These are phyloP conservation scores for Drosophila niveifrons DNA, from an alignment of 2,888 invertebrate species.

Conservation along the genomic window DNA sequence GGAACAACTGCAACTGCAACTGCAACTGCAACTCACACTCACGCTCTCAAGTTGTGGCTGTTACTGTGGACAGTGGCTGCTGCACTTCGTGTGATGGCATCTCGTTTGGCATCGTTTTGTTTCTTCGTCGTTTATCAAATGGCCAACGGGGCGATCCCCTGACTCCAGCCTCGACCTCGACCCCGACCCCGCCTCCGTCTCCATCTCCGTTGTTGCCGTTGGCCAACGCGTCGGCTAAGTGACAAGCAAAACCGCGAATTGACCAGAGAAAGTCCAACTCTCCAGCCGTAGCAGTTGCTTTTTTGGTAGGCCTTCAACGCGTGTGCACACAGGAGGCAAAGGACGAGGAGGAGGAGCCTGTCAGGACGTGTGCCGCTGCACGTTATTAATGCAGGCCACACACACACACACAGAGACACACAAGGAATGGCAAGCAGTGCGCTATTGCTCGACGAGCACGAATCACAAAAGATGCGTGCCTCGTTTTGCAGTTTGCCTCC, in stretches of 20 bases:
- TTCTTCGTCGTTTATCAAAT: conserved; percentile 81
- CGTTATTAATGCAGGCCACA: conserved; percentile 48
- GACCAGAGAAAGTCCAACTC: conserved; percentile 82
- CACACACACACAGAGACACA: neutral
- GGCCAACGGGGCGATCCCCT: conserved; percentile 58
- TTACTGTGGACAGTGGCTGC: conserved; percentile 4
- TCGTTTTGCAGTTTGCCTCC: conserved; percentile 18
- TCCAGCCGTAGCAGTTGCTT: conserved; percentile 25
- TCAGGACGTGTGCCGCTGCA: conserved; percentile 50
- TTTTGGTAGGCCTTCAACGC: neutral
- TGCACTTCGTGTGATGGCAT: conserved; percentile 58
- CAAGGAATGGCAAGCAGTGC: neutral
- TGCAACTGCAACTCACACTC: neutral
- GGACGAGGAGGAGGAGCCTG: neutral
- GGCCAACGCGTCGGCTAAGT: conserved; percentile 78
- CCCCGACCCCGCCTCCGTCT: too few species aligned
- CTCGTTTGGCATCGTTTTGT: conserved; percentile 70
- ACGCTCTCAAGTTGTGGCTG: neutral
- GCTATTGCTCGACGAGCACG: conserved; percentile 24
- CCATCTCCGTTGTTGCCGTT: neutral
- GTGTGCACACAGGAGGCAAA: neutral
- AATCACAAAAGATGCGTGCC: conserved; percentile 68
- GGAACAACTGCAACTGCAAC: neutral
- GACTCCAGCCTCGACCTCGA: too few species aligned
- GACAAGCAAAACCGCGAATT: conserved; percentile 84